Conservation (phyloP, 2,888 invertebrate genomes). For the Ceriagrion tenellum region DNA sequence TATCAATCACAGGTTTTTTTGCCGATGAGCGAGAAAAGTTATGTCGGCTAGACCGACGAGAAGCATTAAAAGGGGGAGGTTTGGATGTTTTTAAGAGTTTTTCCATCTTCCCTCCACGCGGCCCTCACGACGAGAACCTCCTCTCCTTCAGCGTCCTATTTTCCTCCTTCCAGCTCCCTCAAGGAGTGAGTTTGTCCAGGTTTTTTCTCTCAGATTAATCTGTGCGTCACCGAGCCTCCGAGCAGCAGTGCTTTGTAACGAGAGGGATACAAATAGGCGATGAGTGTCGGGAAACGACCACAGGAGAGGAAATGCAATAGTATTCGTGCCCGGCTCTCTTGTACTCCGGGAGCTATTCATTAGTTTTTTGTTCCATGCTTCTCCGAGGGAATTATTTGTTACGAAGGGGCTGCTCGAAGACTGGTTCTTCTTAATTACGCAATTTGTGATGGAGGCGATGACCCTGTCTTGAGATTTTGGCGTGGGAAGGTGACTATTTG, state of each 20-base stretch:
- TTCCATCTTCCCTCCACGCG: background rate
- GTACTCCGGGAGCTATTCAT: no score
- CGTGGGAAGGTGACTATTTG: no score
- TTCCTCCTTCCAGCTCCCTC: background rate
- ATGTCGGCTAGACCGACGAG: background rate
- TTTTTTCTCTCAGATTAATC: background rate
- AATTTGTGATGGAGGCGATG: no score
- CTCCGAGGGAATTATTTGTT: no score
- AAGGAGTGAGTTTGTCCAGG: background rate
- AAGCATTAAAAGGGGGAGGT: background rate
- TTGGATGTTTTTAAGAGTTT: background rate
- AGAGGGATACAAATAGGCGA: background rate
- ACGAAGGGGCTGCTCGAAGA: no score
- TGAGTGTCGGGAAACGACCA: background rate
- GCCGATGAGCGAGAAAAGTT: background rate
- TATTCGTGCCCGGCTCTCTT: no score
- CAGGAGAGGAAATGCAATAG: background rate
- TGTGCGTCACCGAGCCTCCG: background rate
- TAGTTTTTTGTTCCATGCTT: no score
- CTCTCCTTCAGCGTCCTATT: background rate
- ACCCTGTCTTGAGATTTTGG: no score
- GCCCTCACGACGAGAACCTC: background rate
- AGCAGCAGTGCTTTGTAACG: background rate
- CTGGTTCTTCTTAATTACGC: no score
- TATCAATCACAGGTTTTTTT: slow-evolving; percentile 19